These are phyloP conservation scores for Leistus spinibarbis DNA, from an alignment of 2,888 invertebrate species.

Conservation along the genomic window DNA sequence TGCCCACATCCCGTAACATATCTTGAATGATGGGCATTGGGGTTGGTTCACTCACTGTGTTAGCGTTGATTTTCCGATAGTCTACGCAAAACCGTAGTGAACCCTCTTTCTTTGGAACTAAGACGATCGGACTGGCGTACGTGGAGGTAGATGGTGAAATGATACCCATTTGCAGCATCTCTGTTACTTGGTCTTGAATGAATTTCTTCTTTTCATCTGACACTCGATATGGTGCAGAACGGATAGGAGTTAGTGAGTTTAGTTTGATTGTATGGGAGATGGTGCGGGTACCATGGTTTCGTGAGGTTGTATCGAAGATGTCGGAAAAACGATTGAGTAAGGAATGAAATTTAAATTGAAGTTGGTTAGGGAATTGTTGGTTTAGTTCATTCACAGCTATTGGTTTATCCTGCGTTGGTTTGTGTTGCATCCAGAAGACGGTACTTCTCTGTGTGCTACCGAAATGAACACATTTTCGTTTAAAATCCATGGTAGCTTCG, in stretches of 20 bases:
- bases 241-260: constrained; percentile 33
- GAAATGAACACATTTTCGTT: constrained; percentile 3
- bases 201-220: constrained; percentile 40
- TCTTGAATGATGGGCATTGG: constrained; percentile 44
- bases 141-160: constrained; percentile 42
- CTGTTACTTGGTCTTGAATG: constrained; percentile 41
- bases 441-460: neutral
- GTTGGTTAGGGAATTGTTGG: constrained; percentile 1
- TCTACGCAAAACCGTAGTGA: constrained; percentile 43
- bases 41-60: constrained; percentile 38
- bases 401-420: neutral
- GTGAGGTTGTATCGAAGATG: neutral
- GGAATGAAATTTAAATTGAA: neutral
- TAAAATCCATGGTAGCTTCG: constrained; percentile 1
- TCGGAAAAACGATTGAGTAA: neutral
- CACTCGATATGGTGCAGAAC: constrained; percentile 43
- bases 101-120: constrained; percentile 44
- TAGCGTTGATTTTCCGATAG: constrained; percentile 42
- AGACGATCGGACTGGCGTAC: constrained; percentile 42
- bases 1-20: constrained; percentile 44
- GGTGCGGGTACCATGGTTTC: neutral
- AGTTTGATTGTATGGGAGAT: neutral
- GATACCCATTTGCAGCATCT: constrained; percentile 43
- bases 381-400: neutral
- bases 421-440: neutral